Conservation (phyloP, 2,113 vertebrate species). For the Seriola rivoliana region DNA sequence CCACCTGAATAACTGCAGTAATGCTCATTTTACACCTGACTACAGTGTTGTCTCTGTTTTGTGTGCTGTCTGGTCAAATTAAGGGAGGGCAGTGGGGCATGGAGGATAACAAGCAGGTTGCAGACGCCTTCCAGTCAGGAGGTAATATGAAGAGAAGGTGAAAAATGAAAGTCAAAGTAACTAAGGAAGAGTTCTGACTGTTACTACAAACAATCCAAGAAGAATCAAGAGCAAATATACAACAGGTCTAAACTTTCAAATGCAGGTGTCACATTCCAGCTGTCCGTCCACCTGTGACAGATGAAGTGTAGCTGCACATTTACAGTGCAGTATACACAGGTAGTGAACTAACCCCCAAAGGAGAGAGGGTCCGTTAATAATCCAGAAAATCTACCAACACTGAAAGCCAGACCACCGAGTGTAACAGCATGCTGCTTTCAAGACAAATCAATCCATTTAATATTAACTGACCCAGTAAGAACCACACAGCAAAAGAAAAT, state of each 20-base stretch:
- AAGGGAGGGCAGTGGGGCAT: background rate
- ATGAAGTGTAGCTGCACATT: slow-evolving; percentile 28
- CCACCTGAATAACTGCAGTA: slow-evolving; percentile 21
- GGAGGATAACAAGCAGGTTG: slow-evolving; percentile 9
- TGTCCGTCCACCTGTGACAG: slow-evolving; percentile 30
- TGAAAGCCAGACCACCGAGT: slow-evolving; percentile 31
- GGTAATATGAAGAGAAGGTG: slow-evolving; percentile 1
- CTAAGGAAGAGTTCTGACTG: background rate
- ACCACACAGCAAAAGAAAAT: background rate
- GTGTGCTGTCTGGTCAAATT: slow-evolving; percentile 19
- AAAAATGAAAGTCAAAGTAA: background rate
- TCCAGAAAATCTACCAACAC: slow-evolving; percentile 9
- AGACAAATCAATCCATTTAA: slow-evolving; percentile 40
- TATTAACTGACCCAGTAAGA: slow-evolving; percentile 30
- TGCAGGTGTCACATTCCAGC: slow-evolving; percentile 55
- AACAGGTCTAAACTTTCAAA: slow-evolving; percentile 14
- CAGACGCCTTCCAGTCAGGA: background rate
- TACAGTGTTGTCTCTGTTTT: background rate
- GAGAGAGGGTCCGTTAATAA: slow-evolving; percentile 37
- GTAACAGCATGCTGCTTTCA: slow-evolving; percentile 49
- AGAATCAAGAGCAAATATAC: background rate
- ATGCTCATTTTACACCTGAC: slow-evolving; percentile 21
- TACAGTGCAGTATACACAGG: slow-evolving; percentile 20
- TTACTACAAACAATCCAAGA: slow-evolving; percentile 5
- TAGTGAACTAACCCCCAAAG: slow-evolving; percentile 5